Base-by-base conservation (phyloP, 2,113 vertebrate species). In the Gobio gobio region DNA sequence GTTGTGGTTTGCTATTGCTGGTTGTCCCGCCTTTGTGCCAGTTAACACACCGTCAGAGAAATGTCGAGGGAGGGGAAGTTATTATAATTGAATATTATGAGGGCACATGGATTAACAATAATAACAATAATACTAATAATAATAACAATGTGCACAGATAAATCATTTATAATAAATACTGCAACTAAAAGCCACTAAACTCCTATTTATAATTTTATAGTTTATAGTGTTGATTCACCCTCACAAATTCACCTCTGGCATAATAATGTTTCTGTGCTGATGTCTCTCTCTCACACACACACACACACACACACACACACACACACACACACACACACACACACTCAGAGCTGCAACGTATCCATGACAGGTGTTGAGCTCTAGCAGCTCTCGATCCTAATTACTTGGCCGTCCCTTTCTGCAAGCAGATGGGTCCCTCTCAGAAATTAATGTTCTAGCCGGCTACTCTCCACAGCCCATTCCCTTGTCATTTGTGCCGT, bases 331-430 rank as follows among this genome's bases (percentile, higher is more conserved):
- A 18, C n/a, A 59, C 29, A 40, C 75, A 72, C 61, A 54, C 47
- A 66, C 51, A 70, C 14, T 70, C 73, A 70, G 64, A 88, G 56
- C 90, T 90, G 83, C 83, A 66, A 89, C 22, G 3, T 36, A 89
- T 81, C 54, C 90, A 86, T 86, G 87, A 89, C 78, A 93, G 89
- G 88, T 93, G 83, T 90, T 88, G 84, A 79, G 59, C 86, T 77
- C 89, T 63, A 91, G 63, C 84, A 56, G 89, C 82, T 80, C 90
- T 93, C 75, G 26, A 83, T 89, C 89, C 91, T 91, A 90, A 92
- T 94, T 90, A 90, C 92, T 93, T 90, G 90, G 88, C 87, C 61
- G 88, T 88, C 90, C 61, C 56, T 88, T 86, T 73, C 84, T 74
- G 12, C 63, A 36, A 72, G 61, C 81, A 85, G 80, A 91, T 85